Percentiles rank a stretch among this genome's conserved stretches.
Conservation (phyloP, 2,888 invertebrate genomes). For the Dasysyrphus albostriatus region DNA sequence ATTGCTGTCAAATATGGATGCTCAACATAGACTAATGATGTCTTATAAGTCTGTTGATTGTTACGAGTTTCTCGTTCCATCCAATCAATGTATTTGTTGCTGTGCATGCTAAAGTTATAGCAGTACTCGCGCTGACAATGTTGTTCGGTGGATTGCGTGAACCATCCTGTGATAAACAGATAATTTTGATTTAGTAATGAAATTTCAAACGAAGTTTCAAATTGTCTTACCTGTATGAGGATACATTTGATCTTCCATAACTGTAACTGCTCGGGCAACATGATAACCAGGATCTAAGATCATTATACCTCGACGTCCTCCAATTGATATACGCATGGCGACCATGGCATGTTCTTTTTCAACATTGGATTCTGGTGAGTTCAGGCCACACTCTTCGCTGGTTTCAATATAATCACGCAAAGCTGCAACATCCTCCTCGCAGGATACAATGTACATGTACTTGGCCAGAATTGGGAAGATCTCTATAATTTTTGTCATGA, state of each 20-base stretch:
- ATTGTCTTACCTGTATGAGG: slow-evolving; percentile 89
- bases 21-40: slow-evolving; percentile 91
- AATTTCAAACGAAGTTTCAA: not conserved
- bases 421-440: slow-evolving; percentile 92
- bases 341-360: slow-evolving; percentile 96
- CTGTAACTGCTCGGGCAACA: slow-evolving; percentile 92
- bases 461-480: slow-evolving; percentile 88
- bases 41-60: slow-evolving; percentile 87
- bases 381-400: slow-evolving; percentile 85
- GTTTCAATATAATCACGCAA: slow-evolving; percentile 86
- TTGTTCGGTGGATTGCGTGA: slow-evolving; percentile 91
- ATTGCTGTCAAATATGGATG: slow-evolving; percentile 92
- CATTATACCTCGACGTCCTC: slow-evolving; percentile 90
- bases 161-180: slow-evolving; percentile 87
- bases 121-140: slow-evolving; percentile 92
- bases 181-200: not conserved
- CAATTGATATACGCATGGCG: slow-evolving; percentile 89
- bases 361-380: slow-evolving; percentile 83
- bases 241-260: slow-evolving; percentile 93
- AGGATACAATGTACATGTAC: slow-evolving; percentile 91
- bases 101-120: slow-evolving; percentile 89
- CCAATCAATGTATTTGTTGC: slow-evolving; percentile 93
- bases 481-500: slow-evolving; percentile 88
- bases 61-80: slow-evolving; percentile 90
- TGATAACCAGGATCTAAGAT: slow-evolving; percentile 96